Evolutionary conservation across 2,888 invertebrate species (phyloP).

Genomic region (Apantesis nais): DNA sequence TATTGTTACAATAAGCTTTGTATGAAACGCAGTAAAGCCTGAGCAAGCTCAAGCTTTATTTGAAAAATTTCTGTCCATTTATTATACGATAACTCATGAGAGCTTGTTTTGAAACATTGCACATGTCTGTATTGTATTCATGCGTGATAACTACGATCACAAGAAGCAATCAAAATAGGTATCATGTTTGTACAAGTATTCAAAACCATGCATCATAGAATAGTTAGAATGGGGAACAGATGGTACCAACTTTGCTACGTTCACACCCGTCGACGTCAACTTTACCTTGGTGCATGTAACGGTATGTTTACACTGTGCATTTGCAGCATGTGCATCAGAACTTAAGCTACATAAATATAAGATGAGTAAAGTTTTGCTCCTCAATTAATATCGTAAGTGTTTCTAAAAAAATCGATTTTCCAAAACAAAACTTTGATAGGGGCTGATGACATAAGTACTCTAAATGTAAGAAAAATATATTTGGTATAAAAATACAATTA

Average conservation of each 20-base stretch:
- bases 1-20: neutral
- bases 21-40: too few species aligned
- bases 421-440: too few species aligned
- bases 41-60: too few species aligned
- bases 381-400: too few species aligned
- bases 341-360: constrained; percentile 10
- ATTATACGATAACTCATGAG: neutral
- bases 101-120: neutral
- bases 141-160: neutral
- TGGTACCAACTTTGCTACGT: constrained; percentile 54
- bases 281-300: constrained; percentile 47
- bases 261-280: constrained; percentile 53
- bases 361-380: neutral
- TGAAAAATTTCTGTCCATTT: neutral
- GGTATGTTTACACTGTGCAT: constrained; percentile 33
- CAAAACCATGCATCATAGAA: constrained; percentile 36
- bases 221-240: constrained; percentile 61
- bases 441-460: too few species aligned
- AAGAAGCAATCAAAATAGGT: neutral
- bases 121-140: neutral
- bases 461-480: too few species aligned
- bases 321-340: constrained; percentile 8
- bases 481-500: too few species aligned
- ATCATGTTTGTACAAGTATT: constrained; percentile 25
- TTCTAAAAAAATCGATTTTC: too few species aligned